phyloP scores from a whole-genome alignment of 2,113 vertebrate genomes.

The Hydropotes inermis region DNA sequence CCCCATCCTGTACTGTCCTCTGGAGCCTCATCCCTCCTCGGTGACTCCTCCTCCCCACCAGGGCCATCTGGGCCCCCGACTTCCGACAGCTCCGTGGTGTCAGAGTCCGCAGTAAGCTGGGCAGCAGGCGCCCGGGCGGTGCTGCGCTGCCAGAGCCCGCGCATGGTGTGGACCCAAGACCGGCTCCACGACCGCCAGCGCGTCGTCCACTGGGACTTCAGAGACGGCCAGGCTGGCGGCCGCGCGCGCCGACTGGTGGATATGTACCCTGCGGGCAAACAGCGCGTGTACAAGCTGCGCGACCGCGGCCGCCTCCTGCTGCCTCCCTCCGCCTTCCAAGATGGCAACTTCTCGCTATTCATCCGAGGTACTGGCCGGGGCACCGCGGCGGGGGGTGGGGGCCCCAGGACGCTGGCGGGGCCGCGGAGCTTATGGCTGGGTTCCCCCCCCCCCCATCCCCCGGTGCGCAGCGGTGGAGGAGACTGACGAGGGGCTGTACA shows the following conservation, averaged over 20 bases:
- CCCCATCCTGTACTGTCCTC: no score
- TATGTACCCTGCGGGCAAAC: conserved; percentile 90
- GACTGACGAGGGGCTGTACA: conserved; percentile 90
- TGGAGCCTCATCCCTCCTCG: background rate
- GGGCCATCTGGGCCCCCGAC: conserved; percentile 61
- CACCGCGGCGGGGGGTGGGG: background rate
- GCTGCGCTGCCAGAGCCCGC: conserved; percentile 91
- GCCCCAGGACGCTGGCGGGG: background rate
- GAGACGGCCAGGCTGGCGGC: conserved; percentile 60
- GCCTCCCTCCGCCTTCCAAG: conserved; percentile 85
- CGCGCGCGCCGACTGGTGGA: conserved; percentile 78
- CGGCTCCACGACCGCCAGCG: conserved; percentile 91
- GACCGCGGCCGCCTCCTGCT: conserved; percentile 89
- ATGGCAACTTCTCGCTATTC: conserved; percentile 96
- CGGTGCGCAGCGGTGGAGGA: conserved; percentile 66
- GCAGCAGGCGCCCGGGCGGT: conserved; percentile 81
- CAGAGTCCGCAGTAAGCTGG: conserved; percentile 85
- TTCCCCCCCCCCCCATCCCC: background rate
- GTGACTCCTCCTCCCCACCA: background rate
- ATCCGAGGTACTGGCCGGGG: conserved; percentile 76
- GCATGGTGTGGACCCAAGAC: conserved; percentile 97
- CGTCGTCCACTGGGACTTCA: conserved; percentile 95
- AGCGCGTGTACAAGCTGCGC: conserved; percentile 90
- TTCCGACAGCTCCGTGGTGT: conserved; percentile 86
- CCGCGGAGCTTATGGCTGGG: background rate